Evolutionary conservation across 2,113 vertebrate genomes (phyloP).

Genomic region (Daphoenositta chrysoptera): DNA sequence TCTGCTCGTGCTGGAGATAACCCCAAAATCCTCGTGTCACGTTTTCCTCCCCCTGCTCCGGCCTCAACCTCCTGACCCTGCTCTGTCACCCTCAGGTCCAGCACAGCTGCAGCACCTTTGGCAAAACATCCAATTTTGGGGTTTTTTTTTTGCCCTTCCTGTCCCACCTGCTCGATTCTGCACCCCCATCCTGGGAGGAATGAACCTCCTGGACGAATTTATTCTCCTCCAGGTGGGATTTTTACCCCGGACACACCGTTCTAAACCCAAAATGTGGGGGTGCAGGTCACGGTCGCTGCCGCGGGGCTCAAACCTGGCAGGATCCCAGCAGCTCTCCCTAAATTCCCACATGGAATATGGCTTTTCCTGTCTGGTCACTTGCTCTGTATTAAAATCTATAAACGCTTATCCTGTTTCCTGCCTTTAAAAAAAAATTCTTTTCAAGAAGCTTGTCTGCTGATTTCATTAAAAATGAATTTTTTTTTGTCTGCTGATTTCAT

Average conservation of each 20-base stretch:
- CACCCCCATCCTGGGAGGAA: neutral
- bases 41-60: neutral
- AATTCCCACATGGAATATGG: neutral
- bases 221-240: neutral
- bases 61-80: neutral
- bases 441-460: neutral
- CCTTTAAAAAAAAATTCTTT: neutral
- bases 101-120: fast-evolving
- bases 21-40: fast-evolving
- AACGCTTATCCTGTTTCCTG: neutral
- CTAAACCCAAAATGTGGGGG: fast-evolving
- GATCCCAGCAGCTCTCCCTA: neutral
- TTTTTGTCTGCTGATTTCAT: neutral
- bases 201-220: neutral
- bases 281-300: fast-evolving
- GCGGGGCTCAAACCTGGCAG: neutral
- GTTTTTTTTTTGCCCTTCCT: fast-evolving
- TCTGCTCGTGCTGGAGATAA: neutral
- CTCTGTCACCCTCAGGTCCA: neutral
- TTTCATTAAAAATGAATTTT: too few species aligned
- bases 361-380: neutral
- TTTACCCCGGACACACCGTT: fast-evolving
- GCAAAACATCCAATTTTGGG: neutral
- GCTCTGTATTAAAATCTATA: neutral
- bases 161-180: too few species aligned